Evolutionary conservation across 2,888 invertebrate genomes (phyloP).

Genomic region (Drosophila flavopinicola): DNA sequence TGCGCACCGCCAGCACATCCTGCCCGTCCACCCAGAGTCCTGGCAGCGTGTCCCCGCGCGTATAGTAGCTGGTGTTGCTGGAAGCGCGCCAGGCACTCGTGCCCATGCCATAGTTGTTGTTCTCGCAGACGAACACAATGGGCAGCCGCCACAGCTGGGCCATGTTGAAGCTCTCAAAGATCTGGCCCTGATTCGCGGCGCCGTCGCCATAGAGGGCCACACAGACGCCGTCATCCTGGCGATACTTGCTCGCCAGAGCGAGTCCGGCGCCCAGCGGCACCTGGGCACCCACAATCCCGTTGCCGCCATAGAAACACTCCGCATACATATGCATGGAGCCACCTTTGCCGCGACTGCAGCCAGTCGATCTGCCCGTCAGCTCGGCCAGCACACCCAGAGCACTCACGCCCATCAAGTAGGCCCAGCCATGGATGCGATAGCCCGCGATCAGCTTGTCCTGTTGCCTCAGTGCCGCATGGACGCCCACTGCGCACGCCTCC

Average conservation of each 20-base stretch:
- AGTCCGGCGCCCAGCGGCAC: constrained; percentile 97
- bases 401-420: constrained; percentile 94
- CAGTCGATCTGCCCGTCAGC: constrained; percentile 93
- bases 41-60: constrained; percentile 97
- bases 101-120: constrained; percentile 99
- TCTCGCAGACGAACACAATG: constrained; percentile 97
- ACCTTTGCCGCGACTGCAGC: constrained; percentile 97
- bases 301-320: constrained; percentile 96
- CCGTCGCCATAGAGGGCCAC: constrained; percentile 97
- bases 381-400: constrained; percentile 92
- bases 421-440: constrained; percentile 98
- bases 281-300: constrained; percentile 99
- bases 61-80: constrained; percentile 95
- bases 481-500: constrained; percentile 89
- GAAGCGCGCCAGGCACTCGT: constrained; percentile 95
- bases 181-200: constrained; percentile 97
- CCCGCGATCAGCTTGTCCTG: constrained; percentile 97
- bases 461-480: constrained; percentile 91
- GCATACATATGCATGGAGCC: constrained; percentile 99
- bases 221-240: constrained; percentile 92
- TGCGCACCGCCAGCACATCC: constrained; percentile 96
- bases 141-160: constrained; percentile 97
- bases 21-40: constrained; percentile 99
- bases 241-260: constrained; percentile 95
- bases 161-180: constrained; percentile 97